Percentiles rank a stretch among this genome's conserved stretches.
Conservation (phyloP, 2,113 vertebrate species). For the Oncorhynchus keta region DNA sequence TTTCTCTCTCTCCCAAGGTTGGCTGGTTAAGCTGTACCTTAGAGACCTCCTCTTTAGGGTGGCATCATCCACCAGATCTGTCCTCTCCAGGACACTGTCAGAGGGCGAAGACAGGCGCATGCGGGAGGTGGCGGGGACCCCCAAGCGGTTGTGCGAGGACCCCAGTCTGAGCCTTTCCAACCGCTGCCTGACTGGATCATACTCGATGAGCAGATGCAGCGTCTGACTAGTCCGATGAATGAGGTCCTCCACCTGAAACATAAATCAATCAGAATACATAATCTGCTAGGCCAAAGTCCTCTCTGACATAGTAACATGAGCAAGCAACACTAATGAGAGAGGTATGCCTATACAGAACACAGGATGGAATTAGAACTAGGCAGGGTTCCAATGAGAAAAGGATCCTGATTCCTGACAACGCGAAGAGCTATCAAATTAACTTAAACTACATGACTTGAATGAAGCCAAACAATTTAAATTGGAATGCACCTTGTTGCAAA, state of each 20-base stretch:
- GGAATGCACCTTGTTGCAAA: constrained; percentile 8
- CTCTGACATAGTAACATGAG: not conserved
- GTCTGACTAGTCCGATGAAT: constrained; percentile 89
- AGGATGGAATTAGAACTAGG: not conserved
- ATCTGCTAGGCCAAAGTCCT: not conserved
- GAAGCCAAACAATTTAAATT: not conserved
- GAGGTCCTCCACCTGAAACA: constrained; percentile 84
- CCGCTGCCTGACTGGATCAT: constrained; percentile 87
- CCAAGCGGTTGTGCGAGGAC: constrained; percentile 58
- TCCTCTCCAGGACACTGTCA: constrained; percentile 78
- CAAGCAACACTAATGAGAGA: not conserved
- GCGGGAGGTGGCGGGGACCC: constrained; percentile 74
- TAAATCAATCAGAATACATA: constrained; percentile 29
- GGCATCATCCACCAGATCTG: constrained; percentile 79
- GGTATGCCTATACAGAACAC: not conserved
- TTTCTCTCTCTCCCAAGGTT: not conserved
- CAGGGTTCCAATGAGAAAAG: not conserved
- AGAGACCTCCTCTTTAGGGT: constrained; percentile 83
- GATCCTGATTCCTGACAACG: not conserved
- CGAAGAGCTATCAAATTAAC: not conserved
- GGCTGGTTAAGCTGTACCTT: constrained; percentile 69
- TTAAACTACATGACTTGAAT: constrained; percentile 5
- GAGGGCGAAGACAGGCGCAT: constrained; percentile 78
- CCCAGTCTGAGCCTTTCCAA: constrained; percentile 82
- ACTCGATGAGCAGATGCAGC: constrained; percentile 92